Evolutionary conservation across 2,888 invertebrate species (phyloP).

Genomic region (Cyrtodaria siliqua): DNA sequence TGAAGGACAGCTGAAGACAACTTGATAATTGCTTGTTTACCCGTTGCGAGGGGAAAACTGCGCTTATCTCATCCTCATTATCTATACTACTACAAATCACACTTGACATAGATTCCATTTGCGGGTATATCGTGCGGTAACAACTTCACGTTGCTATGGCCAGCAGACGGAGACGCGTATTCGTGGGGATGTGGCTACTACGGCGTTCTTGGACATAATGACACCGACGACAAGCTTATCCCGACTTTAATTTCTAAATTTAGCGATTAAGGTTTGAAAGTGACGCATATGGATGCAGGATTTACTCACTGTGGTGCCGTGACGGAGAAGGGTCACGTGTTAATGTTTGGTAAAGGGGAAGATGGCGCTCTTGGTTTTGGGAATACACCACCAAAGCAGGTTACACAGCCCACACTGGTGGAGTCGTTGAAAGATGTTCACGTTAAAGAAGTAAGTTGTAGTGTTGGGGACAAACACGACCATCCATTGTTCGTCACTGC

Average conservation of each 20-base stretch:
- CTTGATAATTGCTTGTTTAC: too few relatives aligned
- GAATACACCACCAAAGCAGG: constrained; percentile 11
- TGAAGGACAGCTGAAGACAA: too few relatives aligned
- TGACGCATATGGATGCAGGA: constrained; percentile 65
- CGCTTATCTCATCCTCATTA: too few relatives aligned
- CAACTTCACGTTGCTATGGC: constrained; percentile 75
- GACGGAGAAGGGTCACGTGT: constrained; percentile 61
- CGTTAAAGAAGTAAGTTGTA: constrained; percentile 72
- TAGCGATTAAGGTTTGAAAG: constrained; percentile 27
- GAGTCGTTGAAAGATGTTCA: constrained; percentile 15
- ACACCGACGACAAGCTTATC: constrained; percentile 38
- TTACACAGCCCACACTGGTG: constrained; percentile 35
- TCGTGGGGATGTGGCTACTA: constrained; percentile 75
- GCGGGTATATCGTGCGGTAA: constrained; percentile 73
- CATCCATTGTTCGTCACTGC: constrained; percentile 69
- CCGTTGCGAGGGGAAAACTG: too few relatives aligned
- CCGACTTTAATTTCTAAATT: constrained; percentile 58
- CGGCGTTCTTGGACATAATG: constrained; percentile 74
- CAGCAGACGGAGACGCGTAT: constrained; percentile 64
- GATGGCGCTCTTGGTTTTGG: constrained; percentile 71
- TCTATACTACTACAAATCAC: too few relatives aligned
- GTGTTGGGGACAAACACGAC: constrained; percentile 77
- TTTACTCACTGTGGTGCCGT: constrained; percentile 72
- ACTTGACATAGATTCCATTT: too few relatives aligned
- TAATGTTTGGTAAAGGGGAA: constrained; percentile 69